These are phyloP conservation scores for Gallinago stenura DNA, from an alignment of 2,797 vertebrate species.

Conservation along the genomic window DNA sequence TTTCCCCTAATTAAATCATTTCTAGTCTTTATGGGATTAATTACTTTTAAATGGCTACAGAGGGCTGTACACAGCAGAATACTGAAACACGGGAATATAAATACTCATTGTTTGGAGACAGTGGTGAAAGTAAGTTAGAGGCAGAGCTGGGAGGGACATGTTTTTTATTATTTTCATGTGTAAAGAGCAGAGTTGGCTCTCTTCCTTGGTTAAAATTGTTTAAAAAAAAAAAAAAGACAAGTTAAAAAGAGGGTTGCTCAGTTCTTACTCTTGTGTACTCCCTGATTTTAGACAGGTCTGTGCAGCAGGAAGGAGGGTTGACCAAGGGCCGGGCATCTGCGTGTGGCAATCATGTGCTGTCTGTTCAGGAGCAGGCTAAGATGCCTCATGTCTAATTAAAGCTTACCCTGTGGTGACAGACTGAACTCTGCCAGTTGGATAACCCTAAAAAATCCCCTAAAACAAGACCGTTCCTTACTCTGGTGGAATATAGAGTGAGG, in stretches of 20 bases:
- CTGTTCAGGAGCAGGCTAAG: neutral
- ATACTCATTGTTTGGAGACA: neutral
- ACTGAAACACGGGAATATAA: neutral
- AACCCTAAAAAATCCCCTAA: neutral
- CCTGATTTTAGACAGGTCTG: neutral
- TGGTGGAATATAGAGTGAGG: neutral
- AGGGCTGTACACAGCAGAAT: neutral
- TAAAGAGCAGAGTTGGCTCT: neutral
- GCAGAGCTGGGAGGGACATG: neutral
- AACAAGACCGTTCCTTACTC: neutral
- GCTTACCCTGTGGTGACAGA: neutral
- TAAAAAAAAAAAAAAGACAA: neutral
- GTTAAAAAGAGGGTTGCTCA: neutral
- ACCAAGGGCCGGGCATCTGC: neutral
- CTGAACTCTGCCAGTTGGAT: neutral
- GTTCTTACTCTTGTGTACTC: neutral
- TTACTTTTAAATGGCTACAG: neutral
- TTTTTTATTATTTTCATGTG: neutral
- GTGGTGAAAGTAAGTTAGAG: neutral
- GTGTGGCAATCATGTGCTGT: fast-evolving
- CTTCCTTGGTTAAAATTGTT: neutral
- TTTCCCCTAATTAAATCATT: neutral
- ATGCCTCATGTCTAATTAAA: neutral
- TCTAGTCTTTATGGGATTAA: neutral
- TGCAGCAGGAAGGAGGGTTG: neutral